phyloP scores from a whole-genome alignment of 2,888 invertebrate species.

The Venusia cambrica region DNA sequence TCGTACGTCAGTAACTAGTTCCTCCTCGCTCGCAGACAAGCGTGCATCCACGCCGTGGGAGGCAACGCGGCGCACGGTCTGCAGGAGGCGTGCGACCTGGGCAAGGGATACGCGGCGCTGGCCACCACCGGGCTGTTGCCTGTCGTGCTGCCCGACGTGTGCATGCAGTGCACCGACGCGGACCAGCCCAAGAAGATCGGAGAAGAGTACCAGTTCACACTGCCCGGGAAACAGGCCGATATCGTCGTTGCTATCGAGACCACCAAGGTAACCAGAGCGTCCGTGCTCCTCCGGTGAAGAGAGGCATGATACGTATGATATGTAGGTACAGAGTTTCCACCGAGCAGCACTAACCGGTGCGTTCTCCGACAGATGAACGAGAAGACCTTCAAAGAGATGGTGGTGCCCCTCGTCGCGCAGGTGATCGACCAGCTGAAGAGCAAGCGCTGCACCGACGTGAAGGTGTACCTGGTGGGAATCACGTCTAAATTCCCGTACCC shows the following conservation, averaged over 20 bases:
- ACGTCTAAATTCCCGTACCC: constrained; percentile 75
- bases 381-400: constrained; percentile 82
- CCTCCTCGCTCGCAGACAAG: constrained; percentile 82
- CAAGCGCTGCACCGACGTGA: constrained; percentile 71
- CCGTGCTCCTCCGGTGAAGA: no score
- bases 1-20: no score
- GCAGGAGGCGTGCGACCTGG: constrained; percentile 84
- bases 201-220: constrained; percentile 83
- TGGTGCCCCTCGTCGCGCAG: constrained; percentile 82
- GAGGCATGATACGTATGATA: no score
- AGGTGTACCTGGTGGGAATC: constrained; percentile 78
- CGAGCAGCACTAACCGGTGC: no score
- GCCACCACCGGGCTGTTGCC: constrained; percentile 82
- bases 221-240: constrained; percentile 89
- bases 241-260: constrained; percentile 88
- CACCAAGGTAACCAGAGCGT: constrained; percentile 50
- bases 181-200: constrained; percentile 71
- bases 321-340: no score
- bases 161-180: constrained; percentile 80
- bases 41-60: constrained; percentile 86
- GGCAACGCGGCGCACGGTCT: constrained; percentile 55
- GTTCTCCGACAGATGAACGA: constrained; percentile 77
- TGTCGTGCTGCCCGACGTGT: constrained; percentile 83
- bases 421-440: constrained; percentile 81
- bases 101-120: constrained; percentile 84